Conservation (phyloP, 2,113 vertebrate genomes). For the Castor canadensis region DNA sequence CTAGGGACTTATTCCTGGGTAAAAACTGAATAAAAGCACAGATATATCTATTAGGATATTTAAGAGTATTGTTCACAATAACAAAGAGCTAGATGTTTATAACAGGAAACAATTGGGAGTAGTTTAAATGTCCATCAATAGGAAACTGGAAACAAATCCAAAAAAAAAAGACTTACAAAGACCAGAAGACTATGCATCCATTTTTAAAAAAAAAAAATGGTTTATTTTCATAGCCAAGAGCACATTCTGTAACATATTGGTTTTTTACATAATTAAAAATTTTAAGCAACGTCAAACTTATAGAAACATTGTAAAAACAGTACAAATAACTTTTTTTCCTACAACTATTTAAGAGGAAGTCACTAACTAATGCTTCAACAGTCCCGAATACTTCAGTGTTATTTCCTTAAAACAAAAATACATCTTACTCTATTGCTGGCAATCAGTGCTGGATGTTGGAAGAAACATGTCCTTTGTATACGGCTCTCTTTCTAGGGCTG, state of each 20-base stretch:
- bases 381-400: background rate
- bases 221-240: slow-evolving; percentile 17
- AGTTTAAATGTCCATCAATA: slow-evolving; percentile 26
- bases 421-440: background rate
- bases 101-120: background rate
- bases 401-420: background rate
- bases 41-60: slow-evolving; percentile 15
- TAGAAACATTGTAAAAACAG: background rate
- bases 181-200: background rate
- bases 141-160: background rate
- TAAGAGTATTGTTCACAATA: background rate
- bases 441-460: background rate
- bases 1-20: background rate
- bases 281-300: slow-evolving; percentile 6
- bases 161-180: background rate
- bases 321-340: background rate
- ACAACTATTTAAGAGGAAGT: background rate
- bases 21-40: slow-evolving; percentile 22
- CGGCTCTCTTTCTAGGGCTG: background rate
- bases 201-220: background rate
- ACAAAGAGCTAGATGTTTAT: background rate
- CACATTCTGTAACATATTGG: background rate
- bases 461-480: background rate
- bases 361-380: background rate
- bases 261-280: background rate